Base-by-base conservation (phyloP, 2,888 invertebrate species). In the Mayetiola destructor region DNA sequence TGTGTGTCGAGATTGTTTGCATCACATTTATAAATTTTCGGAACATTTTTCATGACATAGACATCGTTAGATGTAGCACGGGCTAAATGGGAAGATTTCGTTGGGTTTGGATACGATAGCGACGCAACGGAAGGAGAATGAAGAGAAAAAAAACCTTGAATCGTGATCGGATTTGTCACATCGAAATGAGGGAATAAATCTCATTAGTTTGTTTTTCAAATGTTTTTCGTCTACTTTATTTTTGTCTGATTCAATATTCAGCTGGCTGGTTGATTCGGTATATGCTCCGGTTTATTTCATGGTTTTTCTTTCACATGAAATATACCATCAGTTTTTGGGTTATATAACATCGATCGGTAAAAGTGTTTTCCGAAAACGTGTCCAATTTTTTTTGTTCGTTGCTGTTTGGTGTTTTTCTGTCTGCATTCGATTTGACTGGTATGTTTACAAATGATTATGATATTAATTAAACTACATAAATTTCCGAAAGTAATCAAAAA, bases 391-490 rank as follows among this genome's bases (percentile, higher is more conserved):
- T 37, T 37, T 16, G n/a, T 2, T 42, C 9, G n/a, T n/a, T n/a
- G n/a, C n/a, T n/a, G n/a, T n/a, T n/a, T n/a, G n/a, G n/a, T 42
- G 5, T 40, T 21, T 40, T 40, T 40, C 40, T n/a, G 21, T 18
- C 5, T 39, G 3, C 18, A 20, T 39, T 20, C 20, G 39, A 10
- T 40, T 40, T 40, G n/a, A 10, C 2, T 27, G n/a, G 48, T 42
- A 23, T 27, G 14, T 48, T 48, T 48, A 48, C 48, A 16, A 48
- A 48, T 48, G 48, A 48, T 48, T 48, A 48, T 27, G 48, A 48
- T 48, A 48, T 48, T 48, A 48, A 48, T 48, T 48, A 27, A 48
- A 48, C 48, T 48, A 48, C 48, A 48, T 48, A 48, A 48, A 48
- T 48, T 48, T 48, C 48, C 48, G 48, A 48, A 48, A 48, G n/a